Conservation (phyloP, 2,888 invertebrate genomes). For the Cylloceria caligata region DNA sequence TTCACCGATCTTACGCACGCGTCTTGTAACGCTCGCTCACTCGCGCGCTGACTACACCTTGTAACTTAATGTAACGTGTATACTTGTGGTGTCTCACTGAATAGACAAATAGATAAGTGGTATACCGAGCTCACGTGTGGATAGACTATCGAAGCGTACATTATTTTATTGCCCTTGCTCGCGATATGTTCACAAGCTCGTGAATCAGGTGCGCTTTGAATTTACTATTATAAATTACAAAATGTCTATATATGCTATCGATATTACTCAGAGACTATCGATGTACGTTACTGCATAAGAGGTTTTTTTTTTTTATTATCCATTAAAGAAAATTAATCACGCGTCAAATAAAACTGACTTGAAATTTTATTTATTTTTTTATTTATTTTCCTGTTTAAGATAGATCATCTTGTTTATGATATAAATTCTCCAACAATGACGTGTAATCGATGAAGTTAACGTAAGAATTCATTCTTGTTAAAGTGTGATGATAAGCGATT, state of each 20-base stretch:
- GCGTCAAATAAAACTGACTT: not conserved
- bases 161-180: constrained; percentile 40
- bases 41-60: constrained; percentile 31
- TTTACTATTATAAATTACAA: constrained; percentile 29
- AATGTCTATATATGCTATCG: not conserved
- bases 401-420: constrained; percentile 34
- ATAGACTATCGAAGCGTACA: constrained; percentile 35
- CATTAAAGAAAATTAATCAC: constrained; percentile 14
- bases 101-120: constrained; percentile 56
- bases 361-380: not conserved
- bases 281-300: not conserved
- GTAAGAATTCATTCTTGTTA: not conserved
- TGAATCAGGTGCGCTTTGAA: constrained; percentile 45
- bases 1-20: constrained; percentile 55
- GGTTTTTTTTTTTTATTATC: not conserved
- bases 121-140: constrained; percentile 36
- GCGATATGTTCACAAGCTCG: not conserved
- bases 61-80: constrained; percentile 45
- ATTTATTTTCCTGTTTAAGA: constrained; percentile 24
- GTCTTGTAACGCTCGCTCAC: constrained; percentile 50
- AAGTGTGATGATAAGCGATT: not conserved
- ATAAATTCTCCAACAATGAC: constrained; percentile 37
- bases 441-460: not conserved
- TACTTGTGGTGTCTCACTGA: constrained; percentile 27
- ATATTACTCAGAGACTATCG: not conserved